Conservation (phyloP, 2,797 vertebrate genomes). For the Sarcoramphus papa region DNA sequence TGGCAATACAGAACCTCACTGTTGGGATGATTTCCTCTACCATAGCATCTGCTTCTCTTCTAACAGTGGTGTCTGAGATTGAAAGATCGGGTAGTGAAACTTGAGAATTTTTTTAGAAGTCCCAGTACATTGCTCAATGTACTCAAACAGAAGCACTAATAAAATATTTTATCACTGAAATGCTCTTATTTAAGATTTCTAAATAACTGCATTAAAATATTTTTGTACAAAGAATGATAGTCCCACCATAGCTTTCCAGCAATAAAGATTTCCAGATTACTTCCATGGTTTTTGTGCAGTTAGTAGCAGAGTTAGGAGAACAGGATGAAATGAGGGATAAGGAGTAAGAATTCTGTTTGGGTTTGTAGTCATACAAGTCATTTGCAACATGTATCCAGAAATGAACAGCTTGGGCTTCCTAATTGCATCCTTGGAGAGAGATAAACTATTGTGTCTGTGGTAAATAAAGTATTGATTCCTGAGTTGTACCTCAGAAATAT, state of each 20-base stretch:
- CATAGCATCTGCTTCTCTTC: not conserved
- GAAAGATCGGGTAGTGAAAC: not conserved
- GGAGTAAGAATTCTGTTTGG: not conserved
- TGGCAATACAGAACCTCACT: not conserved
- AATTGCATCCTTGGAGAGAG: not conserved
- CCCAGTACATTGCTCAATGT: not conserved
- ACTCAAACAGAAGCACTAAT: slow-evolving; percentile 36
- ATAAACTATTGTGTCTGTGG: not conserved
- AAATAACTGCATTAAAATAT: slow-evolving; percentile 21
- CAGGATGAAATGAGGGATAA: not conserved
- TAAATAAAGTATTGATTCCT: slow-evolving; percentile 6
- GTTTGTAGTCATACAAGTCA: not conserved
- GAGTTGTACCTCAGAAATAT: not conserved
- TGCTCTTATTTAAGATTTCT: slow-evolving; percentile 28
- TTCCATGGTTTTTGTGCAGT: not conserved
- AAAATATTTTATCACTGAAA: slow-evolving; percentile 55
- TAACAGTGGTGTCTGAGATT: not conserved
- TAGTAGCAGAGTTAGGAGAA: not conserved
- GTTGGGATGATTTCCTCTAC: not conserved
- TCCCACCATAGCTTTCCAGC: slow-evolving; percentile 11
- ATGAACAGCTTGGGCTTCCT: not conserved
- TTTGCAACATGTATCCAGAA: not conserved
- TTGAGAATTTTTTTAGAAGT: not conserved
- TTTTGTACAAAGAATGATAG: slow-evolving; percentile 27
- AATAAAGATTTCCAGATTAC: slow-evolving; percentile 18